Evolutionary conservation across 2,888 invertebrate species (phyloP).

Genomic region (Himalopsyche anomala): DNA sequence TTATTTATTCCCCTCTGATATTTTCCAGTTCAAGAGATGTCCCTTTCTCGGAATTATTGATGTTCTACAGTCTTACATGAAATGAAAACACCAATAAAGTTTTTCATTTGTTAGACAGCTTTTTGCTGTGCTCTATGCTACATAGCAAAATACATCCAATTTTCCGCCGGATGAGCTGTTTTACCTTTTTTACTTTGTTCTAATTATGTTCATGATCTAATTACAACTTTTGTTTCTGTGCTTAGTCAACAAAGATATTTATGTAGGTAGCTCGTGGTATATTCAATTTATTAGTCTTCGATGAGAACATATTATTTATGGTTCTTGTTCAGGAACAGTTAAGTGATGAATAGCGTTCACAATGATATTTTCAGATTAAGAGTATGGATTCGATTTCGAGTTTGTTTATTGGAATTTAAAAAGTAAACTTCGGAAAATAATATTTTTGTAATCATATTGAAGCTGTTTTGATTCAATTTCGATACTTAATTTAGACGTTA

Average conservation of each 20-base stretch:
- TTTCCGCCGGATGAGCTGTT: constrained; percentile 4
- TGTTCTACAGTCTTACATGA: neutral
- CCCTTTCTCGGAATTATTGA: constrained; percentile 14
- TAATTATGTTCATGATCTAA: constrained; percentile 15
- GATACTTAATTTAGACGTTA: no score
- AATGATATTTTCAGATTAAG: no score
- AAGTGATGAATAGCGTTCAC: no score
- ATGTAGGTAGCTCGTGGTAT: neutral
- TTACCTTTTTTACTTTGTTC: constrained; percentile 10
- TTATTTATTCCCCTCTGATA: no score
- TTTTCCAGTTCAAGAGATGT: neutral
- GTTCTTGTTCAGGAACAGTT: no score
- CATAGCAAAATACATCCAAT: neutral
- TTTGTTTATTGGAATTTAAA: no score
- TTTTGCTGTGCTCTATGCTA: constrained; percentile 9
- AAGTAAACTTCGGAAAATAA: no score
- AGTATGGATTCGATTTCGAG: no score
- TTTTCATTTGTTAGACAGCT: constrained; percentile 37
- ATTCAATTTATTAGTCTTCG: no score
- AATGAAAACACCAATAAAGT: constrained; percentile 28
- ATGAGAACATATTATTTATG: no score
- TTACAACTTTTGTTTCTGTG: constrained; percentile 8
- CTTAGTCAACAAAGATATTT: constrained; percentile 3
- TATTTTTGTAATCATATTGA: no score
- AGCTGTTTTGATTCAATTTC: no score